Base-by-base conservation (phyloP, 2,888 invertebrate genomes). In the Athripsodes cinereus region DNA sequence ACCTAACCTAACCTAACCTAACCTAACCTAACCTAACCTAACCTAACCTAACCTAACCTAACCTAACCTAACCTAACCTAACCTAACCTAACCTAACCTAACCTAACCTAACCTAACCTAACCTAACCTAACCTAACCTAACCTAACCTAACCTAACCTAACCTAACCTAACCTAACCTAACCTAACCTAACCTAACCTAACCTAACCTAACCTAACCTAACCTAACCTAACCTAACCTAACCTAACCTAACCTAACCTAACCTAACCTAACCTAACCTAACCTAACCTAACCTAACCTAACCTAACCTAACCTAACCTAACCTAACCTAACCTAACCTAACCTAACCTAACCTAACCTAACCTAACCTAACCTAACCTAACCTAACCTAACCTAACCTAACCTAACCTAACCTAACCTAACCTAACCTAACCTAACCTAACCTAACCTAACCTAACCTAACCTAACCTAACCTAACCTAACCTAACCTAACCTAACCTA, bases 161-260 rank as follows among this genome's bases (percentile, higher is more conserved):
- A 62, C 64, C 60, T 57, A 59, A 57, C 62, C 64, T 57, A 59
- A 59, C 64, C 58, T 60, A 58, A 62, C 60, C 60, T 61, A 61
- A 61, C 58, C 61, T 59, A 62, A 52, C 53, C 40, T 50, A 22
- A 49, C 49, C 60, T 52, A 48, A 47, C 61, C 58, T 59, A 63
- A 64, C 58, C 60, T 62, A 64, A 61, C 60, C 58, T 59, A 62
- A 62, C 64, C 61, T 62, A 61, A 61, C 58, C 61, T 63, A 62
- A 61, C 58, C 59, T 60, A 58, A 60, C 52, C 58, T 55, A 60
- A 62, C 58, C 57, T 52, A 53, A 56, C 58, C 56, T 56, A 57
- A 57, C 58, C 59, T 55, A 52, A 55, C 55, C 57, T 49, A 57
- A 61, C 54, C 60, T 51, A 55, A 59, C 49, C 57, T 55, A 58